phyloP scores from a whole-genome alignment of 2,888 invertebrate genomes.

The Catocala sponsa region DNA sequence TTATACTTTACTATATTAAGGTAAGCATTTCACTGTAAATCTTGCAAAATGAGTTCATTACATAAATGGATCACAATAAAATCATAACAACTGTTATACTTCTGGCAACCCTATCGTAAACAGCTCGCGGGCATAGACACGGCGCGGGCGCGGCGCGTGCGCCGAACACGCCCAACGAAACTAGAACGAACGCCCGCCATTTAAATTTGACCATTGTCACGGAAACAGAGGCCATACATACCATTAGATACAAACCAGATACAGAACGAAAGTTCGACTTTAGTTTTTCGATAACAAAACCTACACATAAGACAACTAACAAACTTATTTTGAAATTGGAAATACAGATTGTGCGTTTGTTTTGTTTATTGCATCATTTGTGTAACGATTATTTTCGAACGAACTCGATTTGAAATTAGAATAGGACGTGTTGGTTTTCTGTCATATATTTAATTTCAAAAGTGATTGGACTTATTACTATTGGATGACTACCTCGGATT shows the following conservation, averaged over 20 bases:
- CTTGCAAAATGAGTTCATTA: too few relatives aligned
- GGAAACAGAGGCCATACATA: slow-evolving; percentile 54
- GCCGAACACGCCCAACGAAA: slow-evolving; percentile 67
- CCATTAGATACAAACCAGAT: slow-evolving; percentile 9
- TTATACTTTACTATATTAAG: too few relatives aligned
- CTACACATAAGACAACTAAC: neutral
- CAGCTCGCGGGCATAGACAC: slow-evolving; percentile 61
- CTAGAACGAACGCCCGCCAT: slow-evolving; percentile 65
- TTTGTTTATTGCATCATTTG: neutral
- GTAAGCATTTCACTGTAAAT: too few relatives aligned
- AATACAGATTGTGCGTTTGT: neutral
- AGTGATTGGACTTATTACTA: too few relatives aligned
- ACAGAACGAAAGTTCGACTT: slow-evolving; percentile 28
- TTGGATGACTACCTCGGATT: too few relatives aligned
- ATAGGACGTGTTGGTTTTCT: neutral
- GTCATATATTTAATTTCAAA: too few relatives aligned
- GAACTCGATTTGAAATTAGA: neutral
- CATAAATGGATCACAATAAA: too few relatives aligned
- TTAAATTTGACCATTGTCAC: slow-evolving; percentile 76
- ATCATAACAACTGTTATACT: neutral
- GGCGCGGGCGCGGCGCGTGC: slow-evolving; percentile 66
- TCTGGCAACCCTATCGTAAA: slow-evolving; percentile 50
- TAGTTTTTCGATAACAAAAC: neutral
- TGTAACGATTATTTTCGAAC: neutral
- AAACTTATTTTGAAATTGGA: slow-evolving; percentile 1